Evolutionary conservation across 2,113 vertebrate genomes (phyloP).

Genomic region (Nerophis lumbriciformis): DNA sequence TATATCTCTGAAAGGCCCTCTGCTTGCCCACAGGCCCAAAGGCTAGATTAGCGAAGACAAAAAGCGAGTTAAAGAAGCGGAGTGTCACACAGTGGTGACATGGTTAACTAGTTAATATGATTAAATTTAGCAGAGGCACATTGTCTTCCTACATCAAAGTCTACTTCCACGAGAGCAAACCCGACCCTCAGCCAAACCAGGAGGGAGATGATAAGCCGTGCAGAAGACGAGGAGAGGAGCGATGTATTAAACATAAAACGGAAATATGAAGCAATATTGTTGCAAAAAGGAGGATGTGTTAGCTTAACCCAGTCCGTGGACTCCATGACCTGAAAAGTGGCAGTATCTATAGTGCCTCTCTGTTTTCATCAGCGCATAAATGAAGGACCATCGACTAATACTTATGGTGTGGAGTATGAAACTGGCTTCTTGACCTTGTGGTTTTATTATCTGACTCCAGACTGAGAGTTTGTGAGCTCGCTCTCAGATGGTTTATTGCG

Average conservation of each 20-base stretch:
- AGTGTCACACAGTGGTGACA: conserved; percentile 57
- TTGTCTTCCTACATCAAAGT: conserved; percentile 68
- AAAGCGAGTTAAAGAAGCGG: conserved; percentile 30
- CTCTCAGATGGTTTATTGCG: conserved; percentile 42
- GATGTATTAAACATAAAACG: conserved; percentile 45
- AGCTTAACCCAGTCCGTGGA: conserved; percentile 26
- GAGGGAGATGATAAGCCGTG: conserved; percentile 17
- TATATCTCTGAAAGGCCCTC: conserved; percentile 41
- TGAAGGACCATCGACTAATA: conserved; percentile 57
- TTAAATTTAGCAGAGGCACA: conserved; percentile 64
- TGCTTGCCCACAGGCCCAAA: conserved; percentile 41
- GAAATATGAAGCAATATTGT: conserved; percentile 47
- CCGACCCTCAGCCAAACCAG: conserved; percentile 20
- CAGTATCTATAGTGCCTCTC: conserved; percentile 21
- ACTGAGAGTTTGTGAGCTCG: conserved; percentile 47
- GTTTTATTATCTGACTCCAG: conserved; percentile 54
- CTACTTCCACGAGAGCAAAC: conserved; percentile 32
- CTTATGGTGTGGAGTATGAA: conserved; percentile 55
- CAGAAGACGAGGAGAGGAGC: conserved; percentile 22
- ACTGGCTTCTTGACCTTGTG: conserved; percentile 53
- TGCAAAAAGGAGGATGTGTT: conserved; percentile 30
- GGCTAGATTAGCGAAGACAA: conserved; percentile 52
- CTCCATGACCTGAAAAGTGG: conserved; percentile 30
- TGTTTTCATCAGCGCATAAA: conserved; percentile 37
- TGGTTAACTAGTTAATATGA: conserved; percentile 69